Base-by-base conservation (phyloP, 2,113 vertebrate species). In the Gasterosteus aculeatus region DNA sequence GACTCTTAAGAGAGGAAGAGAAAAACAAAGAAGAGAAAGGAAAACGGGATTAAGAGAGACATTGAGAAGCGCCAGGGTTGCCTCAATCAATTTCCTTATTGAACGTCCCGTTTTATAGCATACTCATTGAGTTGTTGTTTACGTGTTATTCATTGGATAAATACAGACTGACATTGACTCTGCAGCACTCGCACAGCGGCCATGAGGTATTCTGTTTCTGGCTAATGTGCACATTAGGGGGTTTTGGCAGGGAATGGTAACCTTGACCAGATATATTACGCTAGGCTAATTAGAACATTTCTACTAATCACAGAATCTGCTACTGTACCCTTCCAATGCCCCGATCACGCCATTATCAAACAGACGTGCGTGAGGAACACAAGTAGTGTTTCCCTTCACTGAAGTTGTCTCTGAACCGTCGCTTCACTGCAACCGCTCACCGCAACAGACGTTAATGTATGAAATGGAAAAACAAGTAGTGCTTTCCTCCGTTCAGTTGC, bases 71-170 rank as follows among this genome's bases (percentile, higher is more conserved):
- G 8, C 56, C 11, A 47, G 61, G 22, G 9, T 47, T 71, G 59
- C 47, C 74, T 84, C 59, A 39, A 74, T 67, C 69, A 64, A 59
- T 90, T 82, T 88, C 62, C 59, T 77, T 83, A 91, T 91, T 67
- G 81, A 91, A 83, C 62, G 58, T 67, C 60, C 57, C 62, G 59
- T 86, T 92, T 92, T 84, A 60, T 75, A 86, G 80, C 60, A 49
- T 22, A 66, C 72, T 82, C 63, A 91, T 75, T 82, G 74, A 73
- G 35, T 66, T 63, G 57, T 86, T 80, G 85, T 86, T 88, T 92
- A 77, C 88, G 87, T 76, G 83, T 84, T 74, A 83, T 75, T 82
- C 31, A 53, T 88, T 78, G 71, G 61, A 87, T 83, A 79, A 85
- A 84, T 64, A 72, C 61, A 3, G 26, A 42, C 53, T 54, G 61